Evolutionary conservation across 2,888 invertebrate genomes (phyloP).

Genomic region (Muscina levida): DNA sequence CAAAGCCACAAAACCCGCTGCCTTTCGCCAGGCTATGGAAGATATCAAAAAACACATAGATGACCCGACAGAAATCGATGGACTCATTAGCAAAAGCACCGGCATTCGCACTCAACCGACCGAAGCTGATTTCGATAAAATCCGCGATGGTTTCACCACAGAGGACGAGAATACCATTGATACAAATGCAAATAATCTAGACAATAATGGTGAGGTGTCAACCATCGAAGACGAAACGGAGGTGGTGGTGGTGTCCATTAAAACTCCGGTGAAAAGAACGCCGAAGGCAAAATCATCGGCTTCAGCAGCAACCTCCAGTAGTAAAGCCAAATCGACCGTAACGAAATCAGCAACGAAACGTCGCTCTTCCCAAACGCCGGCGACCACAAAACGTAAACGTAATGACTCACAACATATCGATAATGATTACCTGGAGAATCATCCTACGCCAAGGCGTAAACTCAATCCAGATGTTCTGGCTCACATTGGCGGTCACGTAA

Average conservation of each 20-base stretch:
- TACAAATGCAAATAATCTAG: constrained; percentile 61
- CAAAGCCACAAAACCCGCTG: constrained; percentile 87
- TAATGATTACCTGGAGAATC: constrained; percentile 69
- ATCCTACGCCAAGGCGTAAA: constrained; percentile 70
- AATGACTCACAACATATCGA: constrained; percentile 79
- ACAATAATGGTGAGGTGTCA: constrained; percentile 68
- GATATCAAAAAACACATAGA: constrained; percentile 90
- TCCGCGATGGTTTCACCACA: constrained; percentile 81
- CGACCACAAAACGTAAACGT: constrained; percentile 79
- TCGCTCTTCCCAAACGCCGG: constrained; percentile 68
- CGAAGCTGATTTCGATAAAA: constrained; percentile 87
- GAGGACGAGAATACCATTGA: constrained; percentile 67
- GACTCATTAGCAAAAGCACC: constrained; percentile 73
- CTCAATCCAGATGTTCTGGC: constrained; percentile 73
- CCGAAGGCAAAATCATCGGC: constrained; percentile 75
- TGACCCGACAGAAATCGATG: constrained; percentile 82
- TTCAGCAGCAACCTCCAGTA: constrained; percentile 69
- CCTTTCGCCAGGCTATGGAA: constrained; percentile 89
- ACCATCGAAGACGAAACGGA: constrained; percentile 53
- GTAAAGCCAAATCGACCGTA: constrained; percentile 69
- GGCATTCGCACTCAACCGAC: constrained; percentile 80
- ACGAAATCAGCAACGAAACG: constrained; percentile 72
- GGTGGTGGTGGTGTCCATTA: constrained; percentile 20
- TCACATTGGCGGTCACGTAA: constrained; percentile 67
- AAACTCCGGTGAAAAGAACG: constrained; percentile 73